phyloP scores from a whole-genome alignment of 2,797 vertebrate species.

The Pteropus rufus region DNA sequence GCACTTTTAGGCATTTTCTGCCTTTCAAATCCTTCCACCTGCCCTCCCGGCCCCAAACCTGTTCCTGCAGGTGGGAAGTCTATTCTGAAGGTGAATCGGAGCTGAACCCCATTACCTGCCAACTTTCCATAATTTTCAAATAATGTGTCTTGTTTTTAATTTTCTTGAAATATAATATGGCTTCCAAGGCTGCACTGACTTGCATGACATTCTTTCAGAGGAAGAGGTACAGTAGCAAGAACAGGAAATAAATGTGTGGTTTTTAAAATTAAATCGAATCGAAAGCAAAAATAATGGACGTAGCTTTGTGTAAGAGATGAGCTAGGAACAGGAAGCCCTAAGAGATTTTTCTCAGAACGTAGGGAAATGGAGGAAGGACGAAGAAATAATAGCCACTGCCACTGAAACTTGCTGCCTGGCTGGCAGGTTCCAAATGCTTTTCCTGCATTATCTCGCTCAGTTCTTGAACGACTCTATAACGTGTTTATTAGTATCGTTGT shows the following conservation, averaged over 20 bases:
- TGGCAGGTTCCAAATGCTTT: accelerated
- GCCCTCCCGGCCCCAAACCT: neutral
- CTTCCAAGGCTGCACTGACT: neutral
- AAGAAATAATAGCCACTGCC: neutral
- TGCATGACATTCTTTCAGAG: neutral
- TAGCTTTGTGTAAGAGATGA: neutral
- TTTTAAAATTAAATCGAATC: neutral
- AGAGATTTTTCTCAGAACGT: neutral
- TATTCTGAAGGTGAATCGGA: neutral
- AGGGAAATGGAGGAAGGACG: neutral
- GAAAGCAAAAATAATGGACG: neutral
- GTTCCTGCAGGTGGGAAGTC: neutral
- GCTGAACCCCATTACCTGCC: neutral
- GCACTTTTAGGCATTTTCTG: neutral
- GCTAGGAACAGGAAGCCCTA: neutral
- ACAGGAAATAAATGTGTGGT: neutral
- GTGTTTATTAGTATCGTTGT: neutral
- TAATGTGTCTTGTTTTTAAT: neutral
- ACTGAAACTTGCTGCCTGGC: accelerated
- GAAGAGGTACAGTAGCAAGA: neutral
- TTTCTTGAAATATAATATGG: neutral
- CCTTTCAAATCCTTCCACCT: neutral
- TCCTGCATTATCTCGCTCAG: accelerated
- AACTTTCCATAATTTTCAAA: conserved; percentile 29
- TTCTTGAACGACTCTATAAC: accelerated